Percentiles rank a stretch among this genome's conserved stretches.
Evolutionary conservation across 2,797 vertebrate species (phyloP).

Genomic region (Limosa lapponica): DNA sequence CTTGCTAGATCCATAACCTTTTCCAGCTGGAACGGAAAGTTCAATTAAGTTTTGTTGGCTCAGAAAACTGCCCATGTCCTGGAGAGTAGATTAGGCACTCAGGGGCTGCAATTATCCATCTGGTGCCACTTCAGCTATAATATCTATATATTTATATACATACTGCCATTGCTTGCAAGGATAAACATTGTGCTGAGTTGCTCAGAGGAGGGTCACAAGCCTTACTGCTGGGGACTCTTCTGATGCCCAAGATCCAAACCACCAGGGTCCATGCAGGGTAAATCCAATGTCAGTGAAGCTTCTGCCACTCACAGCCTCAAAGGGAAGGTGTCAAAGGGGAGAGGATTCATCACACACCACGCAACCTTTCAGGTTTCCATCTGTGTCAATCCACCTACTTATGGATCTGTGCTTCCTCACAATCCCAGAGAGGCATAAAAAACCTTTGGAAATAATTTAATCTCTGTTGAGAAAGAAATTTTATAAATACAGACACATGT

Average conservation of each 20-base stretch:
- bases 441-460: constrained; percentile 68
- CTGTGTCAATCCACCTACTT: constrained; percentile 64
- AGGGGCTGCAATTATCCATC: constrained; percentile 83
- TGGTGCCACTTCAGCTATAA: constrained; percentile 78
- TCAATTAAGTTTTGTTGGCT: constrained; percentile 86
- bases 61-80: constrained; percentile 81
- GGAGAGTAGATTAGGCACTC: constrained; percentile 82
- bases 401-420: constrained; percentile 37
- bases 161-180: constrained; percentile 12
- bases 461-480: constrained; percentile 49
- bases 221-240: background rate
- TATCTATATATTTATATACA: constrained; percentile 56
- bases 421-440: constrained; percentile 16
- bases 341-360: constrained; percentile 5
- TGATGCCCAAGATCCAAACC: background rate
- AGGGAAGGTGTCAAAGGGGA: constrained; percentile 9
- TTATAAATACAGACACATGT: background rate
- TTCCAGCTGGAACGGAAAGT: constrained; percentile 84
- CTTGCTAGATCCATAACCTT: constrained; percentile 79
- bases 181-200: constrained; percentile 30
- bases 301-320: background rate
- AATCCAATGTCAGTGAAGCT: background rate
- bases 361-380: constrained; percentile 41
- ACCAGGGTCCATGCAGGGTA: background rate
- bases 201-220: background rate